Evolutionary conservation across 1,140 invertebrate genomes (phyloP), one percentile per base, ranked within the genome.

Genomic region (Calosoma granatense): DNA sequence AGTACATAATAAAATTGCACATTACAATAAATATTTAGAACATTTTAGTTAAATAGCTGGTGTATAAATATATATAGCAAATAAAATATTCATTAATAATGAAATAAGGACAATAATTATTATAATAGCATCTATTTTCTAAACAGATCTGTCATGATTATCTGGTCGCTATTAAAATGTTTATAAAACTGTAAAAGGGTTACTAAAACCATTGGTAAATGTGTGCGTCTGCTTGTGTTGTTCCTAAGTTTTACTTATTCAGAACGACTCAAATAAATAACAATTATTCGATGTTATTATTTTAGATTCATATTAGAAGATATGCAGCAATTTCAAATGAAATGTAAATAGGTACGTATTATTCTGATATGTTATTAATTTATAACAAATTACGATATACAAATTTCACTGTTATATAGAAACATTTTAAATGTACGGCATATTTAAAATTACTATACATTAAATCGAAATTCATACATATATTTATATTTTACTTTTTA

Each of bases 131-230:
- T n/a, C n/a, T n/a, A 36, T 36, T 36, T 36, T 36, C 26, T 36
- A 36, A 36, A n/a, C n/a, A n/a, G 14, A 30, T 30, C 26, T 30
- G 41, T 47, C 17, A 11, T 47, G 41, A 47, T 47, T 47, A 47
- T 47, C 41, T 47, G 17, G 9, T 47, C 41, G 41, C 41, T 4
- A 11, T 47, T 6, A 47, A 9, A 17, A n/a, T n/a, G 4, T 6
- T 47, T 47, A 47, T 47, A 47, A 47, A 47, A 47, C 9, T 47
- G 41, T 17, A 47, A 47, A 47, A 47, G 17, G 41, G 9, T 47
- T 47, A 12, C 17, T 47, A 47, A 47, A 47, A 47, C 17, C 41
- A 47, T 6, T 47, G 17, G 3, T 47, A 17, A 11, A 47, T 11
- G 9, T 47, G 26, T 47, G 15, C 41, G 4, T 6, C 41, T 47